Conservation (phyloP, 1,140 invertebrate genomes). For the Temnothorax longispinosus region DNA sequence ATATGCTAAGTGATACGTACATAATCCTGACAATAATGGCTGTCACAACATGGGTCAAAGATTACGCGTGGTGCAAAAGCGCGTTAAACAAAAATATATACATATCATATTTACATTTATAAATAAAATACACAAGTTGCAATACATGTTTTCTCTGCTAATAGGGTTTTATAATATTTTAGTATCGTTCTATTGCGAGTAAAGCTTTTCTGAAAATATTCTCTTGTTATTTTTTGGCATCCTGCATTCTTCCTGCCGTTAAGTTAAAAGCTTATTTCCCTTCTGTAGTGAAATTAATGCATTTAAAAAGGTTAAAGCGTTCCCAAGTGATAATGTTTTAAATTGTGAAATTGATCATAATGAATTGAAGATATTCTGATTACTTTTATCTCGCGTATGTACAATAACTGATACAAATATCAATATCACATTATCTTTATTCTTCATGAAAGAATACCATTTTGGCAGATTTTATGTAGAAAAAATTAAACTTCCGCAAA, state of each 20-base stretch:
- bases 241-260: not conserved
- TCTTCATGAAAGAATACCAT: not conserved
- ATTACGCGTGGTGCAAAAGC: not conserved
- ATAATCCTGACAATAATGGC: not conserved
- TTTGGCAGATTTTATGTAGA: not conserved
- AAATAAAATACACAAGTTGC: not conserved
- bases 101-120: not conserved
- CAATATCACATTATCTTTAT: slow-evolving; percentile 1
- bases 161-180: not conserved
- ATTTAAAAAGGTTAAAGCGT: not conserved
- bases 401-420: not conserved
- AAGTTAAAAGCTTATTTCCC: not conserved
- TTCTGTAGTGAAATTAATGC: not conserved
- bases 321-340: not conserved
- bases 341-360: not conserved
- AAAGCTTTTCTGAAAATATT: slow-evolving; percentile 2
- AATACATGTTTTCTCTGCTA: not conserved
- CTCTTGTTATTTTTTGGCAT: not conserved
- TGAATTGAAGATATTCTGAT: not conserved
- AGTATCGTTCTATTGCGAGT: not conserved
- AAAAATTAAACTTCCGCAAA: not conserved
- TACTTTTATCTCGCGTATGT: not conserved
- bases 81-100: not conserved
- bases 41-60: not conserved
- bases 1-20: not conserved